A percentile compares a stretch with the other conserved stretches of the same genome.
phyloP scores from a whole-genome alignment of 2,797 vertebrate species.

The Characodon lateralis region DNA sequence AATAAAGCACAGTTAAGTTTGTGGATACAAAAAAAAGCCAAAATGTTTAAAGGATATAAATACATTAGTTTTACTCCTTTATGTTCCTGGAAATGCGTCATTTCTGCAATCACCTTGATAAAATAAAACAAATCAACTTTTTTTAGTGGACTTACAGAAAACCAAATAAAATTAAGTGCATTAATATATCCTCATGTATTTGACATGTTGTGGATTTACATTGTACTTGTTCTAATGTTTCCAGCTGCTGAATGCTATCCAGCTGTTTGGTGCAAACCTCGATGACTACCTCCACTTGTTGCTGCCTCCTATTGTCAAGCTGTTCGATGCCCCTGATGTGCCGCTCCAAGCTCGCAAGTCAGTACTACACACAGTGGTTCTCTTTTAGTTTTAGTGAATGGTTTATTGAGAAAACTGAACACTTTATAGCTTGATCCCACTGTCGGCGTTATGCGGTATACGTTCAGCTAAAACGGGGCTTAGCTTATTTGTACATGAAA shows the following conservation, averaged over 20 bases:
- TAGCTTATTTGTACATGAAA: background rate
- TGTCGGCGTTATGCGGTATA: background rate
- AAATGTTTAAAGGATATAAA: no score
- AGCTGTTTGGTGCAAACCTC: conserved; percentile 96
- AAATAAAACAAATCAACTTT: conserved; percentile 20
- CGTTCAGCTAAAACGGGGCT: background rate
- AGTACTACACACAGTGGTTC: conserved; percentile 50
- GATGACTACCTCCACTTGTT: conserved; percentile 97
- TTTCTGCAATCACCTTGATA: conserved; percentile 4
- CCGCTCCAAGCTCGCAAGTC: conserved; percentile 93
- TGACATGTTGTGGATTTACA: no score
- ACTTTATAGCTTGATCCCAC: background rate
- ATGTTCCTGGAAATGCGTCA: conserved; percentile 17
- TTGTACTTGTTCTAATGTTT: conserved; percentile 4
- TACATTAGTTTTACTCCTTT: no score
- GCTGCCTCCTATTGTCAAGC: conserved; percentile 95
- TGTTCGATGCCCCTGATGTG: conserved; percentile 94
- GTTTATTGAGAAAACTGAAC: background rate
- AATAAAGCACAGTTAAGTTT: background rate
- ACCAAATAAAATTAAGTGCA: background rate
- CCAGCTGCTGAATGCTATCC: conserved; percentile 94
- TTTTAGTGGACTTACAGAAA: conserved; percentile 23
- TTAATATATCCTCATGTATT: no score
- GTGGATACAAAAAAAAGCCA: no score
- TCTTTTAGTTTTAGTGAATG: background rate